Conservation (phyloP, 1,140 invertebrate genomes). For the Papilio machaon region DNA sequence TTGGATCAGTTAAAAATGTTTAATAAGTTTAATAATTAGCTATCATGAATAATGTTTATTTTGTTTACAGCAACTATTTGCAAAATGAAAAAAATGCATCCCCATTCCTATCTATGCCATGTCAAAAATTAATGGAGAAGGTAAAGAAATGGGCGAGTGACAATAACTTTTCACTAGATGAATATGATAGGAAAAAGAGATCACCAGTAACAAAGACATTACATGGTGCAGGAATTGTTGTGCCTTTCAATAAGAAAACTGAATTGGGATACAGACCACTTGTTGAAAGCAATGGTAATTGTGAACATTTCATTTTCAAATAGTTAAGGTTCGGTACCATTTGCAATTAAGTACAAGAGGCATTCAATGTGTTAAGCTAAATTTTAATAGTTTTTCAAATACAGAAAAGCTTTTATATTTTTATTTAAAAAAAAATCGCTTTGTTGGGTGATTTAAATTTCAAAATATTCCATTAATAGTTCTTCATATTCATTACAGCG, state of each 20-base stretch:
- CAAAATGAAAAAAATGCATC: slow-evolving; percentile 84
- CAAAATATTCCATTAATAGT: not conserved
- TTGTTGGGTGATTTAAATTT: not conserved
- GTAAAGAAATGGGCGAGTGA: slow-evolving; percentile 86
- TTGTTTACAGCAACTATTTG: slow-evolving; percentile 83
- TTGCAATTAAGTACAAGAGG: too few relatives aligned
- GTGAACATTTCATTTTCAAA: not conserved
- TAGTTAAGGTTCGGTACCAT: too few relatives aligned
- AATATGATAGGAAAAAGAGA: slow-evolving; percentile 84
- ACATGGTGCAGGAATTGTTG: slow-evolving; percentile 93
- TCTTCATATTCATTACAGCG: slow-evolving; percentile 78
- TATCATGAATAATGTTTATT: not conserved
- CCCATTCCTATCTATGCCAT: slow-evolving; percentile 85
- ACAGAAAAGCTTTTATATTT: too few relatives aligned
- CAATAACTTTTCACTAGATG: slow-evolving; percentile 84
- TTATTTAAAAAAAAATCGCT: too few relatives aligned
- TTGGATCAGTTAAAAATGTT: not conserved
- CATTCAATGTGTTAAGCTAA: too few relatives aligned
- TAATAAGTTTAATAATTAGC: not conserved
- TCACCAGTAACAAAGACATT: slow-evolving; percentile 90
- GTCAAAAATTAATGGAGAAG: slow-evolving; percentile 83
- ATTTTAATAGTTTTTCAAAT: too few relatives aligned
- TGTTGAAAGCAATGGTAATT: slow-evolving; percentile 87
- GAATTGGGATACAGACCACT: slow-evolving; percentile 91
- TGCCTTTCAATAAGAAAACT: slow-evolving; percentile 91